A percentile compares a stretch with the other conserved stretches of the same genome.
phyloP scores from a whole-genome alignment of 2,888 invertebrate genomes.

The Campaea margaritaria region DNA sequence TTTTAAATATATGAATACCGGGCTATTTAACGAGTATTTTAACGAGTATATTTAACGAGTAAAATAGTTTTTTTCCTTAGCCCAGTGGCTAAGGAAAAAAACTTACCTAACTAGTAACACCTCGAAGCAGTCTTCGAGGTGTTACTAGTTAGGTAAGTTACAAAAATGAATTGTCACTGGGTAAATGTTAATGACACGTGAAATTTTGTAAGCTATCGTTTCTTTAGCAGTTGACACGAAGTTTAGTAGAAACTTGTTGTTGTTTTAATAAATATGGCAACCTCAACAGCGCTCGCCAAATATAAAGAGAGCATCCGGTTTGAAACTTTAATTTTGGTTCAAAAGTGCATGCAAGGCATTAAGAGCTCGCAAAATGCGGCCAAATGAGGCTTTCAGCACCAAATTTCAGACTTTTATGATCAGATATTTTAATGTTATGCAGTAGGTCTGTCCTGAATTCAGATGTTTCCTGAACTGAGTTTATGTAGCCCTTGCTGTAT shows the following conservation, averaged over 20 bases:
- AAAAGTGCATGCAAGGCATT: constrained; percentile 22
- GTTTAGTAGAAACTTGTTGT: not conserved
- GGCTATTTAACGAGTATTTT: not conserved
- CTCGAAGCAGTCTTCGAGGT: too few species aligned
- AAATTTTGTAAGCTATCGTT: too few species aligned
- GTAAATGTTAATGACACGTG: too few species aligned
- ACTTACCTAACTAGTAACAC: too few species aligned
- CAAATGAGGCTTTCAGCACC: constrained; percentile 22
- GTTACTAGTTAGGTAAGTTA: too few species aligned
- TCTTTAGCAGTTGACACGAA: not conserved
- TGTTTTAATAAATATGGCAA: constrained; percentile 5
- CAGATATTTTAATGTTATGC: not conserved
- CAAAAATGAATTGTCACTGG: too few species aligned
- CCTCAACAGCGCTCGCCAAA: constrained; percentile 10
- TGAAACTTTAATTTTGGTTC: constrained; percentile 29
- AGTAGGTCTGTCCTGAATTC: too few species aligned
- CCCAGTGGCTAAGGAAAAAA: too few species aligned
- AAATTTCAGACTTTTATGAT: constrained; percentile 13
- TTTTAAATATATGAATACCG: not conserved
- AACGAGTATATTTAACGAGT: too few species aligned
- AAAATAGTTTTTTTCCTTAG: too few species aligned
- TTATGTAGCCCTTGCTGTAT: too few species aligned
- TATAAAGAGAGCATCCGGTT: constrained; percentile 20
- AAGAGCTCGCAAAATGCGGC: constrained; percentile 19
- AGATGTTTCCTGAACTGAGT: too few species aligned